These are phyloP conservation scores for Etheostoma nigrum DNA, from an alignment of 2,797 vertebrate genomes.

Conservation along the genomic window DNA sequence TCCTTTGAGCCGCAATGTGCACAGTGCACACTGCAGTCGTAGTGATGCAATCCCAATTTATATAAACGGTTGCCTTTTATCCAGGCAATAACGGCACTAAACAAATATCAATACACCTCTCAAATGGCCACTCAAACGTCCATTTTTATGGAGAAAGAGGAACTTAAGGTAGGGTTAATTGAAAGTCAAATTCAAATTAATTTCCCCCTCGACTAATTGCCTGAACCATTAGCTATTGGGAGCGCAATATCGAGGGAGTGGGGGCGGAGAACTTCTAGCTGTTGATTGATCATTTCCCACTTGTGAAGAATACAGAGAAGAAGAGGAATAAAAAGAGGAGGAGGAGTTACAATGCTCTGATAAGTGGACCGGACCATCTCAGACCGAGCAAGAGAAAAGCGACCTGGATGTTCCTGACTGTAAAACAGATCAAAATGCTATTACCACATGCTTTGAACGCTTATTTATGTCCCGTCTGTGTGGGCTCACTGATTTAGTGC, in stretches of 20 bases:
- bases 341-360: conserved; percentile 75
- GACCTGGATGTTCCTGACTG: conserved; percentile 87
- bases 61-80: conserved; percentile 83
- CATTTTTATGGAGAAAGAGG: conserved; percentile 87
- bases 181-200: conserved; percentile 91
- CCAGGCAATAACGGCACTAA: conserved; percentile 84
- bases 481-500: conserved; percentile 92
- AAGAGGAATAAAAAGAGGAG: conserved; percentile 41
- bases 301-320: conserved; percentile 59
- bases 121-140: conserved; percentile 82
- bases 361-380: conserved; percentile 81
- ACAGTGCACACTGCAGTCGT: conserved; percentile 58
- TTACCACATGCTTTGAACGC: conserved; percentile 93
- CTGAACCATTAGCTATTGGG: conserved; percentile 83
- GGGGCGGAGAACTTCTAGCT: conserved; percentile 53
- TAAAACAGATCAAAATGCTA: conserved; percentile 95
- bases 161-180: conserved; percentile 88
- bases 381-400: conserved; percentile 71
- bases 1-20: conserved; percentile 77
- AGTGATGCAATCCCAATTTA: conserved; percentile 87
- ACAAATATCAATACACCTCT: conserved; percentile 88
- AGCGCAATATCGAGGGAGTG: conserved; percentile 61
- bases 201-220: conserved; percentile 84
- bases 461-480: conserved; percentile 94
- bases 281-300: conserved; percentile 83